Evolutionary conservation across 2,797 vertebrate genomes (phyloP).

Genomic region (Hypotaenidia philippensis): DNA sequence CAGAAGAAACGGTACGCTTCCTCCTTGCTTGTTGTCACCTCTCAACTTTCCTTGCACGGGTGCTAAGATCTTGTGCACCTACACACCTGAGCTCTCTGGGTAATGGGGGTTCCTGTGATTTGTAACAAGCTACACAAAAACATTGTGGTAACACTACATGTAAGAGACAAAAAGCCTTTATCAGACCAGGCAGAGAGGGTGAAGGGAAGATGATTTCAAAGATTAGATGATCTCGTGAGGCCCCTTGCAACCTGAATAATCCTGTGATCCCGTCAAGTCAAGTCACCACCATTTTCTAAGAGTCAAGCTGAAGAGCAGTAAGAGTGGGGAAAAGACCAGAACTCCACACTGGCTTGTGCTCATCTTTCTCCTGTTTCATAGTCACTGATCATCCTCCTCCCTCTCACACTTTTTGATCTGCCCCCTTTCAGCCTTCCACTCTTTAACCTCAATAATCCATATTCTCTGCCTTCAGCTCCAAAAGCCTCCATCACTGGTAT

Average conservation of each 20-base stretch:
- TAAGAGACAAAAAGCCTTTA: background rate
- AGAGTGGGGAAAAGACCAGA: background rate
- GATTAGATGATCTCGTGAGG: background rate
- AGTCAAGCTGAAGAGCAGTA: background rate
- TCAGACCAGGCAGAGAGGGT: background rate
- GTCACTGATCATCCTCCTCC: background rate
- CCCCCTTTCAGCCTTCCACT: background rate
- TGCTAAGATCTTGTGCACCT: background rate
- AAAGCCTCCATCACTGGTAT: background rate
- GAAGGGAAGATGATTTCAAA: background rate
- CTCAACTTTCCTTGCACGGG: background rate
- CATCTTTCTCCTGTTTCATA: background rate
- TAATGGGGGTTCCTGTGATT: background rate
- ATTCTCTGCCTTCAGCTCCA: background rate
- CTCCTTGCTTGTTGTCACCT: background rate
- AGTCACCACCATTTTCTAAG: background rate
- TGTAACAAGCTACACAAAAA: background rate
- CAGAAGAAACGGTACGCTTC: background rate
- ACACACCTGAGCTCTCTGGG: background rate
- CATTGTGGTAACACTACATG: background rate
- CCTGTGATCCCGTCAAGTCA: background rate
- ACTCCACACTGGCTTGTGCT: background rate
- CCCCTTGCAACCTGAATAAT: background rate
- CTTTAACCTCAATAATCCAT: background rate
- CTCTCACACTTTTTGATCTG: background rate